Evolutionary conservation across 1,140 invertebrate species (phyloP), one percentile per base, ranked within the genome.

Genomic region (Vanessa tameamea): DNA sequence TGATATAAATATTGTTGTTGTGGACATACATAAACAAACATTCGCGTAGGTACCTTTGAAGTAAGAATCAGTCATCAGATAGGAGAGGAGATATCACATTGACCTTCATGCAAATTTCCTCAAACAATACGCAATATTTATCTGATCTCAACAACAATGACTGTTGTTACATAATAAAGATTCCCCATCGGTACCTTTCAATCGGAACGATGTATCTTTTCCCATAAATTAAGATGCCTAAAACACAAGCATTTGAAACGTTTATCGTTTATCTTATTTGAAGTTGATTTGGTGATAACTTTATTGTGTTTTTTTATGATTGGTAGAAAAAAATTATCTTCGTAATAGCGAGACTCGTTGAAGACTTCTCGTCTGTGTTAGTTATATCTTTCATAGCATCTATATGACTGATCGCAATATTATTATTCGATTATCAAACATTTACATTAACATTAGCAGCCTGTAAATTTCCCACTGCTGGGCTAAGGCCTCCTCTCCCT

Each of bases 151-250:
- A 37, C 23, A 65, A 72, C 71, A 72, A 72, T 66, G 71, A 69
- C 16, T 23, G 68, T 48, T 48, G 20, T 72, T 72, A 72, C 37
- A 72, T 72, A 67, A 72, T 72, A 61, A 67, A 72, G 71, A 72
- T 72, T 66, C 53, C 51, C 12, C 37, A 43, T 64, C 26, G 26
- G 23, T 37, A 50, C 26, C 68, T 72, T 72, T 72, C 51, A 67
- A 72, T 72, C 66, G 51, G 47, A 72, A 72, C 66, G 69, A 70
- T 69, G 50, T 47, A 74, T 74, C 72, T 69, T 50, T 74, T 74
- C 67, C 73, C 73, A 74, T 69, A n/a, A 37, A 74, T 55, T 74
- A 63, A 70, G 63, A 47, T 50, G 43, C 48, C 59, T 63, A 70
- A 70, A 61, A 70, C 69, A 70, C 57, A 61, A n/a, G 59, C 47